Evolutionary conservation across 1,140 invertebrate genomes (phyloP), one percentile per base, ranked within the genome.

Genomic region (Ostrea edulis): DNA sequence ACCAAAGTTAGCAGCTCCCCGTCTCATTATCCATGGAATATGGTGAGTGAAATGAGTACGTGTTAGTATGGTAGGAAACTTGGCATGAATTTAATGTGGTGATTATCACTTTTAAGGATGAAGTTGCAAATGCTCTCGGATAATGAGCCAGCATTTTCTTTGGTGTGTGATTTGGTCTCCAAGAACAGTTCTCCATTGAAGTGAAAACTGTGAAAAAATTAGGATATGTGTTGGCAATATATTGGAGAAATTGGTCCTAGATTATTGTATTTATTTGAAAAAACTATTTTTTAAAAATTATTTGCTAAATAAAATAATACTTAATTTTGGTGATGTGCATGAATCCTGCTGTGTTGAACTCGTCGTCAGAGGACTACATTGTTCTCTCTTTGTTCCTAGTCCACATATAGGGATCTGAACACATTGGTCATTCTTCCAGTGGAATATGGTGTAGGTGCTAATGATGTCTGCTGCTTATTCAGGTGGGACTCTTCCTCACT

Each of bases 391-490:
- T 62, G 55, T 62, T 20, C 55, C 55, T 62, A 20, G 20, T n/a
- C 17, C 55, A 17, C 5, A 44, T 5, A 1, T 44, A 44, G 35
- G 2, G 55, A 20, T 58, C 20, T 58, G 20, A 20, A 58, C 55
- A 62, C 55, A 62, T 2, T 17, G 55, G 55, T 62, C 55, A 62
- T 20, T 62, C n/a, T 17, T 62, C 55, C 55, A 20, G 55, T 17
- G n/a, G 55, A 20, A 62, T n/a, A n/a, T n/a, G 8, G 55, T 7
- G 17, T n/a, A 35, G 68, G 68, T 77, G 68, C 68, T 77, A 77
- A 77, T 77, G 68, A 77, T 77, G 68, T 77, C 68, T 77, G 68
- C 29, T 29, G 8, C 12, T 9, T 35, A 77, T 77, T 77, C 68
- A 77, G 29, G 22, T 35, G 68, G 68, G 68, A 25, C 68, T 35